Evolutionary conservation across 2,888 invertebrate genomes (phyloP).

Genomic region (Hetaerina titia): DNA sequence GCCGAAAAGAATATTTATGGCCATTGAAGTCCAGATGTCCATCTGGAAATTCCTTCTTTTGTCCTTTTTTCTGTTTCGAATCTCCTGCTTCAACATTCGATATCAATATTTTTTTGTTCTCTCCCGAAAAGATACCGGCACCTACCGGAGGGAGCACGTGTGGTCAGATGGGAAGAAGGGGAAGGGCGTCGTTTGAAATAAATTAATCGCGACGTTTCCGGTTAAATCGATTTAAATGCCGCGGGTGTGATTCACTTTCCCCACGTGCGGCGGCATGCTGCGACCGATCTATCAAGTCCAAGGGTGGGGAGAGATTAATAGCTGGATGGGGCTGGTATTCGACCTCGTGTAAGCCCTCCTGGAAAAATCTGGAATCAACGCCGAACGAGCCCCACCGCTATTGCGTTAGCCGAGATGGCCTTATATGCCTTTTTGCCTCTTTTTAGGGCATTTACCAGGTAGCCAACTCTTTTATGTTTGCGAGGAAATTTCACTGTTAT

Average conservation of each 20-base stretch:
- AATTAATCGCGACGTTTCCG: not conserved
- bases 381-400: too few species aligned
- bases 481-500: not conserved
- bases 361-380: too few species aligned
- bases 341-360: not conserved
- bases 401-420: too few species aligned
- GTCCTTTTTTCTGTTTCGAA: too few species aligned
- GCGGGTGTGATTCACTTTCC: not conserved
- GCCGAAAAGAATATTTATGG: too few species aligned
- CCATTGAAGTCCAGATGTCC: too few species aligned
- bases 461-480: not conserved
- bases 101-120: too few species aligned
- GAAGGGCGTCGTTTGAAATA: not conserved
- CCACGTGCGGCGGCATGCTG: not conserved
- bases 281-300: not conserved
- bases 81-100: too few species aligned
- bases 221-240: not conserved
- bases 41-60: too few species aligned
- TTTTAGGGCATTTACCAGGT: not conserved
- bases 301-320: not conserved
- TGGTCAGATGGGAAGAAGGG: not conserved
- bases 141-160: not conserved
- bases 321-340: not conserved
- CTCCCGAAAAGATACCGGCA: too few species aligned
- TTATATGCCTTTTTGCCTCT: too few species aligned